Percentiles rank a stretch among this genome's conserved stretches.
Evolutionary conservation across 2,797 vertebrate genomes (phyloP).

Genomic region (Linurgus olivaceus): DNA sequence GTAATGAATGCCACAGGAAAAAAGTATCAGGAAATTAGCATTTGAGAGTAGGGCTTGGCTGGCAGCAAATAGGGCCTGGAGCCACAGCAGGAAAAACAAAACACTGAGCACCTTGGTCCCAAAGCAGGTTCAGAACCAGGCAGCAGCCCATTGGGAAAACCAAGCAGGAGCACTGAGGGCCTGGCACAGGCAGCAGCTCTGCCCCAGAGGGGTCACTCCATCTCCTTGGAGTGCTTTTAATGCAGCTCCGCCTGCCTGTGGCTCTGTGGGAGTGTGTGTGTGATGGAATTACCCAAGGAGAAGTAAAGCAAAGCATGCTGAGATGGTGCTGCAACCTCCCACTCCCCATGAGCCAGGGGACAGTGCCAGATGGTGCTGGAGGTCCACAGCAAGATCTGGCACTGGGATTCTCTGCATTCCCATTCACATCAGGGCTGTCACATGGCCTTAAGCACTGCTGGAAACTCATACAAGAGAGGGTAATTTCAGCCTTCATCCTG

Average conservation of each 20-base stretch:
- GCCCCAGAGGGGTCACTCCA: rapidly evolving
- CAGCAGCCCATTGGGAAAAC: neutral
- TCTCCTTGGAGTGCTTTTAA: neutral
- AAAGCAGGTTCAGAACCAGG: neutral
- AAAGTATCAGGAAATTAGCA: neutral
- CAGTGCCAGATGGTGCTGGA: neutral
- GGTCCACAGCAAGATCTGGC: neutral
- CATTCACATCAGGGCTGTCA: neutral
- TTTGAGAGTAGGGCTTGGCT: neutral
- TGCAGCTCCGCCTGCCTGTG: rapidly evolving
- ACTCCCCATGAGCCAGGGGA: neutral
- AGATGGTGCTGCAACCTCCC: neutral
- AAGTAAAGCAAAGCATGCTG: neutral
- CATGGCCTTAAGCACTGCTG: rapidly evolving
- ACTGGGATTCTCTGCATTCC: neutral
- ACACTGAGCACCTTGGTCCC: neutral
- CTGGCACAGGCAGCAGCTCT: rapidly evolving
- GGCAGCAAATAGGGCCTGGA: neutral
- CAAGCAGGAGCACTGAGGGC: neutral
- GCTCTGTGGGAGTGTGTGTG: no score
- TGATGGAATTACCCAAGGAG: neutral
- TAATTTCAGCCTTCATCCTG: neutral
- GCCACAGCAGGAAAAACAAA: neutral
- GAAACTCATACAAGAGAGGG: neutral
- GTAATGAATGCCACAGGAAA: neutral